A percentile compares a stretch with the other conserved stretches of the same genome.
phyloP scores from a whole-genome alignment of 2,888 invertebrate species.

The Sarcophaga carnaria region DNA sequence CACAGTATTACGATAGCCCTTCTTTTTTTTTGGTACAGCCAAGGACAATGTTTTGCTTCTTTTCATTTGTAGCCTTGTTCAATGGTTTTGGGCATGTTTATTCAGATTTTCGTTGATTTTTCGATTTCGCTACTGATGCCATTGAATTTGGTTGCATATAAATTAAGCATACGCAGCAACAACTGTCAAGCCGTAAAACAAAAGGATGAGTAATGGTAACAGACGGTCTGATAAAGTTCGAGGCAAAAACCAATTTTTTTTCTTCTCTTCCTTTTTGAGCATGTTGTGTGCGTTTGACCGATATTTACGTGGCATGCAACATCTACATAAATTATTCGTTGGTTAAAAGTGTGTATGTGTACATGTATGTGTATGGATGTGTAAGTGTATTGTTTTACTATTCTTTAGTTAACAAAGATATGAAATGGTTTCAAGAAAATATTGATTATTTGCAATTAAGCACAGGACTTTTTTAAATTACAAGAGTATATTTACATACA shows the following conservation, averaged over 20 bases:
- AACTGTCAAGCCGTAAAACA: slow-evolving; percentile 3
- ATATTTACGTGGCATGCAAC: not conserved
- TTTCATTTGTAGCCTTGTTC: not conserved
- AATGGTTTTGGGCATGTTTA: slow-evolving; percentile 1
- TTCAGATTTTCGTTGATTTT: slow-evolving; percentile 1
- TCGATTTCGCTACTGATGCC: slow-evolving; percentile 29
- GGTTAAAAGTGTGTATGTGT: not conserved
- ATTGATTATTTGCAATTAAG: too few species aligned
- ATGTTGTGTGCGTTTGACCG: slow-evolving; percentile 30
- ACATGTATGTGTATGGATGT: not conserved
- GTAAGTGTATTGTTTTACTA: slow-evolving; percentile 1
- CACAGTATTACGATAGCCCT: slow-evolving; percentile 40
- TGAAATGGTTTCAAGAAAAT: too few species aligned
- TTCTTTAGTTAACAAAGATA: not conserved
- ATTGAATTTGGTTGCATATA: slow-evolving; percentile 49
- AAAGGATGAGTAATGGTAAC: slow-evolving; percentile 14
- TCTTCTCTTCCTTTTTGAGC: not conserved
- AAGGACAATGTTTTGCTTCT: slow-evolving; percentile 21
- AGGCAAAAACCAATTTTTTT: not conserved
- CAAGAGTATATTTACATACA: too few species aligned
- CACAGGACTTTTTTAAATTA: too few species aligned
- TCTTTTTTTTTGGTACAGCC: slow-evolving; percentile 20
- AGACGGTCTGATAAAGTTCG: slow-evolving; percentile 12
- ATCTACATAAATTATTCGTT: slow-evolving; percentile 42
- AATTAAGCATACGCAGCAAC: slow-evolving; percentile 54